Conservation (phyloP, 2,113 vertebrate genomes). For the Paraplagusia blochii region DNA sequence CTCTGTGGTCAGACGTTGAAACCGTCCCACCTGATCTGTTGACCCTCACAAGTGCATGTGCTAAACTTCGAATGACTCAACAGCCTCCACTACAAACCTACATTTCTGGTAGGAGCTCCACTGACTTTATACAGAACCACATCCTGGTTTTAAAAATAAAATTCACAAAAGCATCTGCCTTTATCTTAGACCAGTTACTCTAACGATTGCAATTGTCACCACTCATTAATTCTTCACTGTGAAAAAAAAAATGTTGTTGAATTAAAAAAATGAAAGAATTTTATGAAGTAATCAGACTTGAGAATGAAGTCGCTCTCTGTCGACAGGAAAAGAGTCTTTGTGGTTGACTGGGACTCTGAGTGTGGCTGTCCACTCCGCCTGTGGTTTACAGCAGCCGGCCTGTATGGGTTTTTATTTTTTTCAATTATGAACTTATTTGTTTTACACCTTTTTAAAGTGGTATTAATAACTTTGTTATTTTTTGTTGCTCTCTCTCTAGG, state of each 20-base stretch:
- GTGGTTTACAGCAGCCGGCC: slow-evolving; percentile 63
- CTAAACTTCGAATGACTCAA: slow-evolving; percentile 79
- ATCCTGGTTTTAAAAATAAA: slow-evolving; percentile 21
- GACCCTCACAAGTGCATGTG: slow-evolving; percentile 72
- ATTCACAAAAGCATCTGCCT: too few species aligned
- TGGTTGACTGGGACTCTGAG: slow-evolving; percentile 69
- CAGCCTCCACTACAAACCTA: slow-evolving; percentile 64
- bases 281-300: too few species aligned
- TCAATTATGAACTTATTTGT: too few species aligned
- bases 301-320: slow-evolving; percentile 21
- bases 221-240: too few species aligned
- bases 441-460: too few species aligned
- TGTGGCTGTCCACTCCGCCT: slow-evolving; percentile 69
- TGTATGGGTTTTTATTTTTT: slow-evolving; percentile 50
- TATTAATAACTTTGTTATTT: too few species aligned
- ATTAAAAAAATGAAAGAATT: too few species aligned
- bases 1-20: slow-evolving; percentile 65
- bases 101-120: slow-evolving; percentile 36
- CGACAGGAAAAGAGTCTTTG: slow-evolving; percentile 30
- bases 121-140: slow-evolving; percentile 2
- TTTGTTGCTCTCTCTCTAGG: slow-evolving; percentile 40
- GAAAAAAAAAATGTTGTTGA: too few species aligned
- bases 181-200: too few species aligned
- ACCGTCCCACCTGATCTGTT: slow-evolving; percentile 75
- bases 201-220: too few species aligned